phyloP scores from a whole-genome alignment of 2,797 vertebrate species.

The Megaceryle alcyon region DNA sequence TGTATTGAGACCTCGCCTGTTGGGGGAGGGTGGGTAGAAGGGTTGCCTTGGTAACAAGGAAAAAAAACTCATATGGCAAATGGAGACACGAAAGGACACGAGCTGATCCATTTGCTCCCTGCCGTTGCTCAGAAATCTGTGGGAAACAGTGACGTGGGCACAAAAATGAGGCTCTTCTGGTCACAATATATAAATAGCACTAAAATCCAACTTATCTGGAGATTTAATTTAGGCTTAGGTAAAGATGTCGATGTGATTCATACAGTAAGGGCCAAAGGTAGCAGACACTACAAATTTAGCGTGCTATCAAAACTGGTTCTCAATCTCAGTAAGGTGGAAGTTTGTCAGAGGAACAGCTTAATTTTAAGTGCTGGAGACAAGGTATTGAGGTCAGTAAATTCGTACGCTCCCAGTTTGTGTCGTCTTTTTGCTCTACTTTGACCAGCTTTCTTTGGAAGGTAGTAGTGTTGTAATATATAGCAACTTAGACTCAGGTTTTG shows the following conservation, averaged over 20 bases:
- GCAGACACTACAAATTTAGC: background rate
- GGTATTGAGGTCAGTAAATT: slow-evolving; percentile 30
- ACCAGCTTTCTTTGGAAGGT: background rate
- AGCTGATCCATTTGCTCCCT: background rate
- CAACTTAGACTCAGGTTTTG: background rate
- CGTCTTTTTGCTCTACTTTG: slow-evolving; percentile 1
- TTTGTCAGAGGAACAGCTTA: background rate
- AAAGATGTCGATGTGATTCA: background rate
- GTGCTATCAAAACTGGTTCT: background rate
- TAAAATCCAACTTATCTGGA: background rate
- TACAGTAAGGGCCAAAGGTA: background rate
- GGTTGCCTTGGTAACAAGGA: slow-evolving; percentile 61
- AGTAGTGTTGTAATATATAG: background rate
- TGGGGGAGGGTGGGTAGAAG: background rate
- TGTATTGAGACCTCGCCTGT: background rate
- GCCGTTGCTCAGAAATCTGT: background rate
- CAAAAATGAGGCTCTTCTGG: background rate
- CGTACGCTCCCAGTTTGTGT: background rate
- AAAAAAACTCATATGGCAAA: slow-evolving; percentile 38
- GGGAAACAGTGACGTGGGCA: background rate
- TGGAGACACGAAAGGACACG: slow-evolving; percentile 3
- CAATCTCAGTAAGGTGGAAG: background rate
- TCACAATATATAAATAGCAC: background rate
- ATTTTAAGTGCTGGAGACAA: background rate
- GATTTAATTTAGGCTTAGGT: background rate